Evolutionary conservation across 2,888 invertebrate genomes (phyloP).

Genomic region (Heliconius erato): DNA sequence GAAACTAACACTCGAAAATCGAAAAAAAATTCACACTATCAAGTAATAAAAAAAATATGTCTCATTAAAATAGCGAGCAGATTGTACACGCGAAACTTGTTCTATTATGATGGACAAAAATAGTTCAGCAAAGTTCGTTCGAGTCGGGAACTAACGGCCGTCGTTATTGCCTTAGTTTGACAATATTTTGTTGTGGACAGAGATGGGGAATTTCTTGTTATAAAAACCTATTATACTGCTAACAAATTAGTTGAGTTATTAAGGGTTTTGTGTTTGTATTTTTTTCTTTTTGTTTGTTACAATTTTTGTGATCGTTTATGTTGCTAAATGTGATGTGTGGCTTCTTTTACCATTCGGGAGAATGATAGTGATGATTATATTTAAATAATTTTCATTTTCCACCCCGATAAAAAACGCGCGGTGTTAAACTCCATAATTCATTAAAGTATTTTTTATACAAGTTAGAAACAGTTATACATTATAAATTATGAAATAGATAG

Average conservation of each 20-base stretch:
- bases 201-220: constrained; percentile 70
- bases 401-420: not conserved
- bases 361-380: not conserved
- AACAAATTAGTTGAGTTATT: constrained; percentile 63
- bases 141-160: constrained; percentile 75
- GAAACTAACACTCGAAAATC: not conserved
- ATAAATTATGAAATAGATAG: not conserved
- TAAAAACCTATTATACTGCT: constrained; percentile 73
- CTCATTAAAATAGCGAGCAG: constrained; percentile 65
- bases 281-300: constrained; percentile 33
- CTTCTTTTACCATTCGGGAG: not conserved
- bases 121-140: constrained; percentile 73
- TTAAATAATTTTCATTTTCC: not conserved
- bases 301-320: constrained; percentile 1
- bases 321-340: not conserved
- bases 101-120: constrained; percentile 84
- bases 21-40: not conserved
- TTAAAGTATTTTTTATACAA: not conserved
- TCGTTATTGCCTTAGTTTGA: constrained; percentile 83
- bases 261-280: constrained; percentile 44
- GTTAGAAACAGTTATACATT: not conserved
- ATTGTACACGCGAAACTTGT: constrained; percentile 74
- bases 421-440: not conserved
- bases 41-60: constrained; percentile 39
- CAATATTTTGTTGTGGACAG: constrained; percentile 79